Evolutionary conservation across 1,140 invertebrate genomes (phyloP), one percentile per base, ranked within the genome.

Genomic region (Sesamia nonagrioides): DNA sequence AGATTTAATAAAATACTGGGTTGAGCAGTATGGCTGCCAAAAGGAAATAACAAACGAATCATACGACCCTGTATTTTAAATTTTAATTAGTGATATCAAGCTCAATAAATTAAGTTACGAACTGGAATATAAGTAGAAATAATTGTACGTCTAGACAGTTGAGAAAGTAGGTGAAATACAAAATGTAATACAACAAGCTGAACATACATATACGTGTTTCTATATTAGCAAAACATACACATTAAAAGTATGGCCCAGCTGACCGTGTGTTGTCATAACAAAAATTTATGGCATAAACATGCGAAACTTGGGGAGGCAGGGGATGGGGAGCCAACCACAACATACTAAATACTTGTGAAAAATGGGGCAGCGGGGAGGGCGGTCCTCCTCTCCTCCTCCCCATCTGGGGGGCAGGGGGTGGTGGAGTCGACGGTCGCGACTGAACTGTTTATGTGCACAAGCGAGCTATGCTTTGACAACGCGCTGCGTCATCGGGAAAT

Each of bases 371-470:
- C 60, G 72, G 63, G 54, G 80, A 77, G 61, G 40, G 77, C 33
- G 73, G 81, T 54, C 9, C 58, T 33, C 35, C 80, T 54, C 83
- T 77, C 76, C 27, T 18, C 77, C 58, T 82, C 79, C 78, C 37
- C 15, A 17, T n/a, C 58, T 81, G 75, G 81, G 80, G 66, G 61
- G 78, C 81, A 37, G 81, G 69, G 77, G 37, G 42, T 50, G 77
- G 58, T 48, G 74, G 45, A 61, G 77, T 66, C 77, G 78, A 35
- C 66, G 74, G 86, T 77, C 78, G 82, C 79, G 82, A 71, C 78
- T 79, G 60, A 84, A 83, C 80, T 91, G 88, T 92, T 92, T 92
- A 91, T 92, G 88, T 90, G 86, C 86, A 90, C 83, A 86, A 79
- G 78, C 84, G 83, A 81, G 84, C 83, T 89, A 85, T 48, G 73